phyloP scores from a whole-genome alignment of 2,797 vertebrate genomes.

The Halcyon smyrnensis region DNA sequence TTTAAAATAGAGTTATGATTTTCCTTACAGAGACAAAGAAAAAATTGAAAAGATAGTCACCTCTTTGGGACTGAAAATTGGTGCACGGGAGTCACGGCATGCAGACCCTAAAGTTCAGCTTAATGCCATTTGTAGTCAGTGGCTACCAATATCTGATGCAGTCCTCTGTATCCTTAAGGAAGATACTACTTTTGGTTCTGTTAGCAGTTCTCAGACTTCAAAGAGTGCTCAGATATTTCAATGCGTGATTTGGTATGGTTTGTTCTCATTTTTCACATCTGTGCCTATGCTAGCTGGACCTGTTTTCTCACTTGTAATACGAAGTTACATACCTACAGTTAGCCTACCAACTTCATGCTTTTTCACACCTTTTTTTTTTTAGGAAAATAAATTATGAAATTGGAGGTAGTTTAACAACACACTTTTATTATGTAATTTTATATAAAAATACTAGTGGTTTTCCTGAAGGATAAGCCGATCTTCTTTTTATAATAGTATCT shows the following conservation, averaged over 20 bases:
- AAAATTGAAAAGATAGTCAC: constrained; percentile 93
- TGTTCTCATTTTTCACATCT: not conserved
- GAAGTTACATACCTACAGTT: not conserved
- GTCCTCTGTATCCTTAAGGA: constrained; percentile 92
- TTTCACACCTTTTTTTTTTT: not conserved
- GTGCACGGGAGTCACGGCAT: constrained; percentile 87
- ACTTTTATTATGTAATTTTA: not conserved
- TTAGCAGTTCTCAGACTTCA: not conserved
- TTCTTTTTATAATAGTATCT: not conserved
- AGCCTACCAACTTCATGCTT: not conserved
- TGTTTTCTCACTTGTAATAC: not conserved
- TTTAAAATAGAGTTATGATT: not conserved
- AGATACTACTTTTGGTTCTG: not conserved
- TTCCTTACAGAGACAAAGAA: constrained; percentile 87
- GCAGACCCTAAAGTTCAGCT: constrained; percentile 93
- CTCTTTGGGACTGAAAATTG: constrained; percentile 89
- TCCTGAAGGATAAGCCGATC: not conserved
- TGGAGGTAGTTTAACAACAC: not conserved
- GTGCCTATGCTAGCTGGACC: not conserved
- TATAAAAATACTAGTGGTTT: not conserved
- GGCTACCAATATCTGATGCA: constrained; percentile 93
- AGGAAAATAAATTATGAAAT: not conserved
- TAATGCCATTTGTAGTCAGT: constrained; percentile 93
- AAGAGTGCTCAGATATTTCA: not conserved
- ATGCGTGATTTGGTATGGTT: not conserved